These are phyloP conservation scores for Eupithecia vulgata DNA, from an alignment of 2,888 invertebrate genomes.

Conservation along the genomic window DNA sequence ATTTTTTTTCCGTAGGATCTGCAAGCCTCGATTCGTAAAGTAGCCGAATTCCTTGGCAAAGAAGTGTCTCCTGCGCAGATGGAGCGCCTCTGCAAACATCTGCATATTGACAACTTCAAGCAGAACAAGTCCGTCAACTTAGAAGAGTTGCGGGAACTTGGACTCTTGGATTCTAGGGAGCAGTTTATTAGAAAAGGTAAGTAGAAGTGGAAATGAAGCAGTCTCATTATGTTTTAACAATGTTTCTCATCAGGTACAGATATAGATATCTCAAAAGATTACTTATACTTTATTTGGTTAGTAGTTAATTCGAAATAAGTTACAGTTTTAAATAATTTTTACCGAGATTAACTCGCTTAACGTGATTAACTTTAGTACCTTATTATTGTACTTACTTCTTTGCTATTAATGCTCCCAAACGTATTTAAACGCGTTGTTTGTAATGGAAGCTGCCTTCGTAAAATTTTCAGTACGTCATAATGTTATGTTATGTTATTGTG, in stretches of 20 bases:
- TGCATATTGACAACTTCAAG: constrained; percentile 89
- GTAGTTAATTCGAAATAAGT: too few species aligned
- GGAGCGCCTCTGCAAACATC: constrained; percentile 84
- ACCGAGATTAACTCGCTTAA: too few species aligned
- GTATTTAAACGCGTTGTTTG: too few species aligned
- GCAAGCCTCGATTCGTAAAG: constrained; percentile 67
- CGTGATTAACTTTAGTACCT: too few species aligned
- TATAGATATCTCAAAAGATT: too few species aligned
- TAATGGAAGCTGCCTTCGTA: too few species aligned
- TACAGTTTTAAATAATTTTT: too few species aligned
- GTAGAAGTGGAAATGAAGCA: neutral
- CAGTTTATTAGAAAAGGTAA: constrained; percentile 48
- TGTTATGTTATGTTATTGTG: too few species aligned
- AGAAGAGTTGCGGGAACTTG: constrained; percentile 32
- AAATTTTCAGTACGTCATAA: too few species aligned
- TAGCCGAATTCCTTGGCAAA: constrained; percentile 84
- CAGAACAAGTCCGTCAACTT: constrained; percentile 81
- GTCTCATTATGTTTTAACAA: neutral
- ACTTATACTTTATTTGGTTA: too few species aligned
- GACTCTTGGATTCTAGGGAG: constrained; percentile 29
- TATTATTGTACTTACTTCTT: too few species aligned
- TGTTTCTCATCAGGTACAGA: neutral
- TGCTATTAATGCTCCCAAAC: too few species aligned
- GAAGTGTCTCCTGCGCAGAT: constrained; percentile 45
- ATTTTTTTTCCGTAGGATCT: constrained; percentile 46